Conservation (phyloP, 2,888 invertebrate species). For the Athrips mouffetella region DNA sequence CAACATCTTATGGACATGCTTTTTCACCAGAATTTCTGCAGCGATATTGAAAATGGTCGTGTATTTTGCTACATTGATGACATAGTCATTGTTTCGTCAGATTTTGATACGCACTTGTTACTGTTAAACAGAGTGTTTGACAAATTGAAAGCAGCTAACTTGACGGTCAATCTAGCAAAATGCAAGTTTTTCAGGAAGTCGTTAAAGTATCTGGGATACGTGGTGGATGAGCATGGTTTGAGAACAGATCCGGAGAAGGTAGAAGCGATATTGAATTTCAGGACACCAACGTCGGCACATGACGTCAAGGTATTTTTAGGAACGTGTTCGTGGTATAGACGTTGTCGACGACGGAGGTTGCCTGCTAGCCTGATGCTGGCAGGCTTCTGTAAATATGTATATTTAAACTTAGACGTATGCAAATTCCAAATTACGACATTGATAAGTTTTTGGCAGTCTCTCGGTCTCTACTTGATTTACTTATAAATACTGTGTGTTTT, state of each 20-base stretch:
- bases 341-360: no score
- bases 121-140: conserved; percentile 4
- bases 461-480: no score
- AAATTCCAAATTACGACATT: no score
- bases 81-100: conserved; percentile 15
- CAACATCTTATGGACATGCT: conserved; percentile 14
- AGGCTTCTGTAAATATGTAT: no score
- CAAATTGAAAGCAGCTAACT: conserved; percentile 13
- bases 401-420: no score
- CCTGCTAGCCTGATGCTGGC: no score
- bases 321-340: conserved; percentile 17
- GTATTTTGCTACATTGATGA: conserved; percentile 23
- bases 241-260: conserved; percentile 23
- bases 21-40: background rate
- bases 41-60: background rate
- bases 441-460: no score
- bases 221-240: conserved; percentile 20
- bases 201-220: conserved; percentile 20
- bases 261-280: conserved; percentile 19
- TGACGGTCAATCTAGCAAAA: conserved; percentile 22
- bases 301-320: conserved; percentile 21
- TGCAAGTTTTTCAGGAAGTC: conserved; percentile 16
- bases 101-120: conserved; percentile 18
- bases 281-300: conserved; percentile 19
- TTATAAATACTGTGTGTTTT: no score